Percentiles rank a stretch among this genome's conserved stretches.
Evolutionary conservation across 2,797 vertebrate species (phyloP).

Genomic region (Xerus rutilus): DNA sequence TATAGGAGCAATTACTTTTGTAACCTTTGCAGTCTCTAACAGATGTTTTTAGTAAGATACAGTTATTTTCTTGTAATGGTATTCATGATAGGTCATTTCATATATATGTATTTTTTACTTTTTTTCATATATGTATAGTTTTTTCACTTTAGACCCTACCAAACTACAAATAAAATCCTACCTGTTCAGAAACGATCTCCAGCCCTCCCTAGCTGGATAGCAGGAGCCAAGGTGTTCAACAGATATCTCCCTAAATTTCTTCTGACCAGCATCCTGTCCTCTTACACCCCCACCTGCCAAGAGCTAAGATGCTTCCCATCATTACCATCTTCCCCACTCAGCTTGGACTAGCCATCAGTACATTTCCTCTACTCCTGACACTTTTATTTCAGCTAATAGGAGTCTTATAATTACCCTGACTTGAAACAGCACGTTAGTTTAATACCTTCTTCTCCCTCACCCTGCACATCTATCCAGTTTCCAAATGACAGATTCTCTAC

Average conservation of each 20-base stretch:
- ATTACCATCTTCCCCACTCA: not conserved
- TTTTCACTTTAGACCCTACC: not conserved
- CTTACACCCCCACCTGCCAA: not conserved
- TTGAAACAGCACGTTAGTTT: conserved; percentile 26
- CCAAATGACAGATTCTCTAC: not conserved
- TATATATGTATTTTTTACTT: not conserved
- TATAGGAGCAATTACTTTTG: not conserved
- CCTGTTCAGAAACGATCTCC: not conserved
- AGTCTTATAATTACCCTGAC: conserved; percentile 29
- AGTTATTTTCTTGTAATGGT: conserved; percentile 3
- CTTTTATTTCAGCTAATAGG: not conserved
- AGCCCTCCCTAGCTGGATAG: not conserved
- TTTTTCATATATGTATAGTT: not conserved
- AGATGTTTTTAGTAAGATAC: not conserved
- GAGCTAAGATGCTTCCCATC: not conserved
- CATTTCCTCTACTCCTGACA: not conserved
- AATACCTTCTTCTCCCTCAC: conserved; percentile 12
- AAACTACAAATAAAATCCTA: not conserved
- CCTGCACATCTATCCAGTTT: not conserved
- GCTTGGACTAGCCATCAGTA: not conserved
- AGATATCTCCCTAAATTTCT: not conserved
- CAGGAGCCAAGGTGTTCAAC: not conserved
- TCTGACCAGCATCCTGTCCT: not conserved
- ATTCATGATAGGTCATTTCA: not conserved
- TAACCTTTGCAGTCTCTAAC: not conserved